phyloP scores from a whole-genome alignment of 2,113 vertebrate species.

The Talpa occidentalis region DNA sequence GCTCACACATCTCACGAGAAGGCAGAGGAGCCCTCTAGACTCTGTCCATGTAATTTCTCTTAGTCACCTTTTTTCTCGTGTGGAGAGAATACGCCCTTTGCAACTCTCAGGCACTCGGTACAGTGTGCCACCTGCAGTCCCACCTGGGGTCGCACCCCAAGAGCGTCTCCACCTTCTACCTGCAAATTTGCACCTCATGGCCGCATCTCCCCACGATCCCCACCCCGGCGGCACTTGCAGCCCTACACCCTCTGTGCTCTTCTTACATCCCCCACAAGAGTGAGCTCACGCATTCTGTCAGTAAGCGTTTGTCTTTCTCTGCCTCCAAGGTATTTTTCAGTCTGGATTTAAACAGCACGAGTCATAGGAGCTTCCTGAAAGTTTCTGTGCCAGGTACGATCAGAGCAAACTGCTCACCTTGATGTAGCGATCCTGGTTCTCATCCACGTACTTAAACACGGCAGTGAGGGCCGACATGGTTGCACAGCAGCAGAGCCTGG shows the following conservation, averaged over 20 bases:
- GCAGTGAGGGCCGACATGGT: conserved; percentile 90
- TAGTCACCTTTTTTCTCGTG: background rate
- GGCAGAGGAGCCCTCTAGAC: background rate
- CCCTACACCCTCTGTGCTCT: background rate
- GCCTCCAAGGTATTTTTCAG: background rate
- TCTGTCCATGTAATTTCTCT: background rate
- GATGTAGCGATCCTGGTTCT: conserved; percentile 94
- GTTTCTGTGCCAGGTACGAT: background rate
- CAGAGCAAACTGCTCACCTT: conserved; percentile 84
- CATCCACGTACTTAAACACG: conserved; percentile 94
- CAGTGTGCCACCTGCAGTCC: too few relatives aligned
- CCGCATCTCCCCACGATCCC: background rate
- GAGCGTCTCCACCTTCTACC: background rate
- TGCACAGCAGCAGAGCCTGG: background rate
- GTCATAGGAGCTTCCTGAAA: background rate
- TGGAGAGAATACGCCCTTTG: background rate
- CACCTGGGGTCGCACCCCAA: background rate
- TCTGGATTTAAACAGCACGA: background rate
- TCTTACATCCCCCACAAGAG: background rate
- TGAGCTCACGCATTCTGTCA: background rate
- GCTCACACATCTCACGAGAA: too few relatives aligned
- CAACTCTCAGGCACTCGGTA: background rate
- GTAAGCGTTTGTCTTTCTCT: background rate
- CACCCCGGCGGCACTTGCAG: fast-evolving
- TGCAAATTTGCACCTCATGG: too few relatives aligned